These are phyloP conservation scores for Graptemys geographica DNA, from an alignment of 2,797 vertebrate species.

Conservation along the genomic window DNA sequence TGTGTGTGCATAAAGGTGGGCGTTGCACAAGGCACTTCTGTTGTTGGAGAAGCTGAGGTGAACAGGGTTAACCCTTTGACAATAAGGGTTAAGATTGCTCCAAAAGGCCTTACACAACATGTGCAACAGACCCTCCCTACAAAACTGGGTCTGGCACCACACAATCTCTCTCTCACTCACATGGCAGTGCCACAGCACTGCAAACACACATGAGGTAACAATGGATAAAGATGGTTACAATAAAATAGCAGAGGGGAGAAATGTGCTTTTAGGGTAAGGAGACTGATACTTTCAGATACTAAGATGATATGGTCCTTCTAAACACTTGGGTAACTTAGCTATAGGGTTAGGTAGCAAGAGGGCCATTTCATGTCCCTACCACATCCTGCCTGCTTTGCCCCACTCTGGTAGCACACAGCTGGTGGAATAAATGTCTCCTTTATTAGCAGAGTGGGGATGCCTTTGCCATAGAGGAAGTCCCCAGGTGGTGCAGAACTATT, in stretches of 20 bases:
- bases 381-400: neutral
- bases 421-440: neutral
- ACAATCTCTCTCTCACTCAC: neutral
- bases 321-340: neutral
- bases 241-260: neutral
- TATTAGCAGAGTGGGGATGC: neutral
- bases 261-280: neutral
- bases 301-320: neutral
- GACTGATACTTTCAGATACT: neutral
- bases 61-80: neutral
- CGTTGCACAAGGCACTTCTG: neutral
- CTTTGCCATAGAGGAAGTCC: neutral
- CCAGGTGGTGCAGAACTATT: neutral
- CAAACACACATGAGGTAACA: rapidly evolving
- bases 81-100: neutral
- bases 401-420: neutral
- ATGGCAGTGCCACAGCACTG: neutral
- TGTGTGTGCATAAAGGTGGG: rapidly evolving
- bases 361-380: neutral
- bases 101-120: neutral
- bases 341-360: neutral
- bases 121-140: neutral
- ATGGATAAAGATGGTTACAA: neutral
- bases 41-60: neutral
- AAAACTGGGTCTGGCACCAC: neutral